Conservation (phyloP, 2,888 invertebrate species). For the Smittia sp. region DNA sequence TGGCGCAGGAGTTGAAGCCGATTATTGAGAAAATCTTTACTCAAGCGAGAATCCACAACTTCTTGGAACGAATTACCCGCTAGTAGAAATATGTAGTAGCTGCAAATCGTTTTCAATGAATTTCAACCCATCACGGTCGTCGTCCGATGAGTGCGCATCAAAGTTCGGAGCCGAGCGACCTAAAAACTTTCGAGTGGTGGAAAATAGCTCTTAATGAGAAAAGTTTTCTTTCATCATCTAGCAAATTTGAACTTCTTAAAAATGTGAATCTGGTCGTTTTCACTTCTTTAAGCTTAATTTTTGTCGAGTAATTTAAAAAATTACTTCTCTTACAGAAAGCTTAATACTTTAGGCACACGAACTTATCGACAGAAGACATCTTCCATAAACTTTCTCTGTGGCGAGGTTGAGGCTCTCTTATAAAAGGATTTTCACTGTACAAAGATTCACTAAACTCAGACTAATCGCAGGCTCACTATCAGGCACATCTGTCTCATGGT, state of each 20-base stretch:
- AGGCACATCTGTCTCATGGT: too few relatives aligned
- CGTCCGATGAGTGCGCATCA: neutral
- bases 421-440: too few relatives aligned
- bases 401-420: neutral
- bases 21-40: slow-evolving; percentile 15
- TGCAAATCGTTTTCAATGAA: slow-evolving; percentile 2
- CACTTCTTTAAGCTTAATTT: slow-evolving; percentile 15
- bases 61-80: slow-evolving; percentile 8
- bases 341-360: neutral
- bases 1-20: neutral
- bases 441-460: too few relatives aligned
- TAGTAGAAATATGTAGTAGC: neutral
- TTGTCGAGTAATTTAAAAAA: too few relatives aligned
- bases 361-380: neutral
- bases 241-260: slow-evolving; percentile 37
- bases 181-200: neutral
- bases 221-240: slow-evolving; percentile 37
- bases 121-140: neutral
- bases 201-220: slow-evolving; percentile 39
- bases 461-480: too few relatives aligned
- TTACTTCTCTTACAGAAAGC: neutral
- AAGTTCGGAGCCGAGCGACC: too few relatives aligned
- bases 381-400: slow-evolving; percentile 14
- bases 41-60: slow-evolving; percentile 19
- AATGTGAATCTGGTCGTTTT: slow-evolving; percentile 38